Conservation (phyloP, 2,888 invertebrate genomes). For the Therioaphis trifolii region DNA sequence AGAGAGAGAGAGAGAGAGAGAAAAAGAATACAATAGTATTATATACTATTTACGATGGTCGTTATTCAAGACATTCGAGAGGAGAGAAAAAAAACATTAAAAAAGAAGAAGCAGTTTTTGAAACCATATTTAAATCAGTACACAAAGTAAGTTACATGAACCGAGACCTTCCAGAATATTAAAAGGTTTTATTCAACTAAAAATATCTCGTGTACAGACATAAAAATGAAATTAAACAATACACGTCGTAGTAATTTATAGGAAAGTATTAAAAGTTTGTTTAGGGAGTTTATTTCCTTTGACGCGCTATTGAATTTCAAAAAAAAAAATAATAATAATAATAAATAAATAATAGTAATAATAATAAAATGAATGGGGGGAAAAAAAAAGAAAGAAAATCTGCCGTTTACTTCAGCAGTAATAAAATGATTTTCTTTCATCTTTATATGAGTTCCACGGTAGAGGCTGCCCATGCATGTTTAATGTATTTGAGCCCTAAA, state of each 20-base stretch:
- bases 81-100: neutral
- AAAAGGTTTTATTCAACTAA: constrained; percentile 52
- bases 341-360: neutral
- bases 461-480: constrained; percentile 10
- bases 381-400: constrained; percentile 14
- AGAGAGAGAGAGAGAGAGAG: no score
- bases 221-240: constrained; percentile 57
- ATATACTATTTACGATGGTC: constrained; percentile 16
- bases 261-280: constrained; percentile 54
- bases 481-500: constrained; percentile 30
- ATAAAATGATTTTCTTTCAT: constrained; percentile 57
- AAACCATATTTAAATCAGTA: constrained; percentile 49
- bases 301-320: constrained; percentile 9
- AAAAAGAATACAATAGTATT: neutral
- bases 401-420: constrained; percentile 44
- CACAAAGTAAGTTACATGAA: constrained; percentile 45
- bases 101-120: constrained; percentile 24
- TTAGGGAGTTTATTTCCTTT: constrained; percentile 48
- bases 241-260: constrained; percentile 43
- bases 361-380: neutral
- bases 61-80: neutral
- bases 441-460: constrained; percentile 14
- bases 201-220: constrained; percentile 24
- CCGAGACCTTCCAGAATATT: constrained; percentile 43
- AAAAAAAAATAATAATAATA: neutral